phyloP scores from a whole-genome alignment of 1,140 invertebrate genomes.

The Glossosoma conforme region DNA sequence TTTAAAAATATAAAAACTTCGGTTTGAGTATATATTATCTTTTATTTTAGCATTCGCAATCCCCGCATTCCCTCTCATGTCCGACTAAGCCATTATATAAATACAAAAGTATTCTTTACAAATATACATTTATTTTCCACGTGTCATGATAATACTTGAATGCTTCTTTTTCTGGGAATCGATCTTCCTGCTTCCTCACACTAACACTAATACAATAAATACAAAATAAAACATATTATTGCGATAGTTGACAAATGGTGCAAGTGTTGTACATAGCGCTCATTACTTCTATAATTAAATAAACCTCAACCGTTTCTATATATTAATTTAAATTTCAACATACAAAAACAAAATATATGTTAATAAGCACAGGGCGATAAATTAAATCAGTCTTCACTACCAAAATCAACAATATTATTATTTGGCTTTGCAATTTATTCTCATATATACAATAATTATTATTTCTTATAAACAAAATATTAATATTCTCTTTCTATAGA shows the following conservation, averaged over 20 bases:
- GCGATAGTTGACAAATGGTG: slow-evolving; percentile 8
- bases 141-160: not conserved
- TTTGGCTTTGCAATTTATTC: too few species aligned
- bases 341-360: slow-evolving; percentile 5
- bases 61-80: slow-evolving; percentile 7
- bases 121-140: slow-evolving; percentile 4
- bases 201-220: not conserved
- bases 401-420: slow-evolving; percentile 6
- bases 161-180: not conserved
- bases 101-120: slow-evolving; percentile 2
- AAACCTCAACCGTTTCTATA: slow-evolving; percentile 13
- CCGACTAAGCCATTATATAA: slow-evolving; percentile 1
- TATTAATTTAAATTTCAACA: slow-evolving; percentile 5
- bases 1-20: slow-evolving; percentile 18
- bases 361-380: slow-evolving; percentile 6
- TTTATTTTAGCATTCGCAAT: slow-evolving; percentile 19
- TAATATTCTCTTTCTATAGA: too few species aligned
- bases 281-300: slow-evolving; percentile 10
- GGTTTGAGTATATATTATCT: slow-evolving; percentile 10
- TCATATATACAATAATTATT: too few species aligned
- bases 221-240: slow-evolving; percentile 14
- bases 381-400: slow-evolving; percentile 19
- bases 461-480: too few species aligned
- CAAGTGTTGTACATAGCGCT: slow-evolving; percentile 21
- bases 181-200: not conserved